Evolutionary conservation across 2,888 invertebrate genomes (phyloP), one percentile per base, ranked within the genome.

Genomic region (Sinodicranocentrus sp.): DNA sequence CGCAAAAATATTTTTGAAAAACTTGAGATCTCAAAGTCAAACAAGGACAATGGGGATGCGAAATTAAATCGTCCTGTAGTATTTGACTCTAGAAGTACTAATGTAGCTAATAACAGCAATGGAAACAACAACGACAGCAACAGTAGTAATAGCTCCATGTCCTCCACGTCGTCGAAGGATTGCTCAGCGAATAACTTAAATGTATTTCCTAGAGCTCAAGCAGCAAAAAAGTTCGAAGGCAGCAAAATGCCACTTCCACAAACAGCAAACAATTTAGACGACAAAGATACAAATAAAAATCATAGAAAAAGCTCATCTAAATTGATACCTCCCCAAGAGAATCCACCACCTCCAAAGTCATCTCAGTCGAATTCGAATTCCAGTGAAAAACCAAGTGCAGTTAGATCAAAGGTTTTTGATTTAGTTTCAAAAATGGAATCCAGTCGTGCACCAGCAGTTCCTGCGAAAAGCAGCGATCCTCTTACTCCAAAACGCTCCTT

Each of bases 361-460:
- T 19, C 68, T 13, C 59, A 33, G 54, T 59, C 77, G 21, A 79
- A 84, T 23, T 71, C 65, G 33, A 65, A 71, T 33, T 52, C 61
- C 13, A 65, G 67, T 33, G 80, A 85, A 8, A 86, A 86, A 48
- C 71, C 73, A 33, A 61, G 67, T 28, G 59, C 82, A 28, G 86
- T 86, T 17, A 72, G 88, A 23, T 89, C 89, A 15, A 89, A 88
- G 83, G 88, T 89, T 21, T 82, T 85, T 44, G 89, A 89, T 61
- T 65, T 89, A 71, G 87, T 88, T 15, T 87, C 87, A 26, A 88
- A 88, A 83, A 87, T 89, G 87, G 89, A 89, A 28, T 87, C 88
- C 1, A 85, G 84, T 23, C 82, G 88, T 21, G 87, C 85, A 8
- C 85, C 88, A 6, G 72, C 84, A 43, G 78, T 84, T 10, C 85